Conservation (phyloP, 2,888 invertebrate genomes). For the Eledone cirrhosa region DNA sequence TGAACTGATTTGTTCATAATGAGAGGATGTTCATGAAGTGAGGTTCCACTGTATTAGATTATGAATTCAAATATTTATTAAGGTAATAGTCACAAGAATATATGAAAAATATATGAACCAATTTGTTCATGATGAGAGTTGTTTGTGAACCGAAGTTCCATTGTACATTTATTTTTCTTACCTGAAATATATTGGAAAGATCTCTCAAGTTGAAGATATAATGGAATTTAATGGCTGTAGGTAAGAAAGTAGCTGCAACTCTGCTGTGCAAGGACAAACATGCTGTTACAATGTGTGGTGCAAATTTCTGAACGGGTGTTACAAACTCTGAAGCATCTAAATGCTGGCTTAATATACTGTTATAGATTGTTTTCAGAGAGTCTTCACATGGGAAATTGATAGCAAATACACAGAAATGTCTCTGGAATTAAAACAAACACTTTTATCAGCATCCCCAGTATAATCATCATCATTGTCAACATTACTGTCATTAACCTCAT, state of each 20-base stretch:
- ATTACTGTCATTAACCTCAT: too few relatives aligned
- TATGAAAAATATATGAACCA: too few relatives aligned
- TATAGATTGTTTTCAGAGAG: conserved; percentile 86
- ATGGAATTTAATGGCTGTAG: conserved; percentile 95
- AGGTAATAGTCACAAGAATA: too few relatives aligned
- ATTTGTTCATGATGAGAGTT: too few relatives aligned
- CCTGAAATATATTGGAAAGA: conserved; percentile 94
- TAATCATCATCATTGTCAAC: too few relatives aligned
- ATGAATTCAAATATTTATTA: too few relatives aligned
- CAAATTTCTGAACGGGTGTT: conserved; percentile 75
- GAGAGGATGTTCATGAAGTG: too few relatives aligned
- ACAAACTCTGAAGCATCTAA: conserved; percentile 81
- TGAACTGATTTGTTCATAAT: too few relatives aligned
- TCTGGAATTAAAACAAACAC: conserved; percentile 49
- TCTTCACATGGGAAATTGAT: conserved; percentile 84
- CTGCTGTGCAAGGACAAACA: conserved; percentile 87
- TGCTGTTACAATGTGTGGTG: conserved; percentile 80
- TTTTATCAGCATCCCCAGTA: too few relatives aligned
- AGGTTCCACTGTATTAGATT: too few relatives aligned
- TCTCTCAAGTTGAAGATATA: conserved; percentile 96
- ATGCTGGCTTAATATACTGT: conserved; percentile 76
- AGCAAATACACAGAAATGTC: conserved; percentile 69
- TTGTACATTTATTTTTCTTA: conserved; percentile 60
- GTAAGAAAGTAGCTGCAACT: conserved; percentile 86
- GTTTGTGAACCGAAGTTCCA: too few relatives aligned